Base-by-base conservation (phyloP, 2,888 invertebrate genomes). In the Drosophila anomalata region DNA sequence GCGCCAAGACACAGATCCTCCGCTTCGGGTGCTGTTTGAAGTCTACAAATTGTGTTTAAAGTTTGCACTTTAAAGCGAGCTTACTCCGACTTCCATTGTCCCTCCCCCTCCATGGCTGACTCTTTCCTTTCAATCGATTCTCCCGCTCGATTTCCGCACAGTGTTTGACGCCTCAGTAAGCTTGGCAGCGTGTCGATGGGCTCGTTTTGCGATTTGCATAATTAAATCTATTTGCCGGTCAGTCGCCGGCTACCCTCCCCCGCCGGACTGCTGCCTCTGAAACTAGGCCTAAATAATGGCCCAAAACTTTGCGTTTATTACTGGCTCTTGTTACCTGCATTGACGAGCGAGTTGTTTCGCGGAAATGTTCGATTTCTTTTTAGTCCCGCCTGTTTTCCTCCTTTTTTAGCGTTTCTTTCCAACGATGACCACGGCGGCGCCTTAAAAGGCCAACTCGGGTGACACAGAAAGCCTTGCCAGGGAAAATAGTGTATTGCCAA, bases 101-200 rank as follows among this genome's bases (percentile, higher is more conserved):
- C n/a, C 17, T 2, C 26, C 22, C 33, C 31, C 14, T 14, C 8
- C 29, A n/a, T n/a, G 11, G 36, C 33, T 7, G 2, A 29, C 39
- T 72, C 55, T 48, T 41, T 12, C 50, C 14, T 47, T 55, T 50
- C 52, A 47, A 33, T 73, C 57, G 55, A 63, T 82, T 79, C 75
- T 71, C 70, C 60, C 68, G 66, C 74, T 77, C 66, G 68, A 87
- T 85, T 82, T 87, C 82, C 82, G 88, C 77, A 72, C 52, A 77
- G 67, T 79, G 75, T 73, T 87, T 75, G 69, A 74, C 67, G 79
- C 88, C 72, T 79, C 53, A 77, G 71, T 77, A 73, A 60, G 71
- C 53, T 74, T 62, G 53, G n/a, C 72, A 48, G 68, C 73, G 51
- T 77, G 78, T 65, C 66, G 69, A 58, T 62, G 63, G 51, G 50